phyloP scores from a whole-genome alignment of 2,113 vertebrate genomes.

The Jaculus jaculus region DNA sequence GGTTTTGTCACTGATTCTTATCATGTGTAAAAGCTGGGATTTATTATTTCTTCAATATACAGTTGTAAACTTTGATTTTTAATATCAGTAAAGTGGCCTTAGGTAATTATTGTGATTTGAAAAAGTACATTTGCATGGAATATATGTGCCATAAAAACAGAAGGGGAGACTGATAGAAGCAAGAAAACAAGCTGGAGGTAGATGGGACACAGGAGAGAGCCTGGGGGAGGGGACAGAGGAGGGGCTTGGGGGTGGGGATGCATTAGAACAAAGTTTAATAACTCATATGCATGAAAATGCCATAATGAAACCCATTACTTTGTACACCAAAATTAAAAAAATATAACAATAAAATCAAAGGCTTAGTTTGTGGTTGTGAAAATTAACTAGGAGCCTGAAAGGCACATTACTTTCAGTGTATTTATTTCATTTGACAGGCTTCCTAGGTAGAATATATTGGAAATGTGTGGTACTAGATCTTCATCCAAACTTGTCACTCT shows the following conservation, averaged over 20 bases:
- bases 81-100: background rate
- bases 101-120: background rate
- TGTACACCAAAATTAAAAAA: background rate
- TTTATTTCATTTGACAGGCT: background rate
- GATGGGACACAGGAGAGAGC: background rate
- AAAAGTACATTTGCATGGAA: background rate
- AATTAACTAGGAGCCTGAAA: background rate
- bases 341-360: background rate
- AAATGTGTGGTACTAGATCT: background rate
- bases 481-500: background rate
- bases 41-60: background rate
- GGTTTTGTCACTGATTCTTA: background rate
- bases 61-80: constrained; percentile 36
- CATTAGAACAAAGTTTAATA: background rate
- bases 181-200: too few relatives aligned
- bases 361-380: background rate
- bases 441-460: background rate
- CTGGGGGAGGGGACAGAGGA: too few relatives aligned
- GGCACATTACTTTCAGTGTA: background rate
- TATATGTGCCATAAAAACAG: background rate
- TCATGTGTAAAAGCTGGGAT: background rate
- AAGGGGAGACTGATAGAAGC: background rate
- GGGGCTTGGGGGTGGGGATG: background rate
- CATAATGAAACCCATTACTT: background rate
- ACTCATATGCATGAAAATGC: background rate